A percentile compares a stretch with the other conserved stretches of the same genome.
phyloP scores from a whole-genome alignment of 2,113 vertebrate genomes.

The Gracilinanus agilis region DNA sequence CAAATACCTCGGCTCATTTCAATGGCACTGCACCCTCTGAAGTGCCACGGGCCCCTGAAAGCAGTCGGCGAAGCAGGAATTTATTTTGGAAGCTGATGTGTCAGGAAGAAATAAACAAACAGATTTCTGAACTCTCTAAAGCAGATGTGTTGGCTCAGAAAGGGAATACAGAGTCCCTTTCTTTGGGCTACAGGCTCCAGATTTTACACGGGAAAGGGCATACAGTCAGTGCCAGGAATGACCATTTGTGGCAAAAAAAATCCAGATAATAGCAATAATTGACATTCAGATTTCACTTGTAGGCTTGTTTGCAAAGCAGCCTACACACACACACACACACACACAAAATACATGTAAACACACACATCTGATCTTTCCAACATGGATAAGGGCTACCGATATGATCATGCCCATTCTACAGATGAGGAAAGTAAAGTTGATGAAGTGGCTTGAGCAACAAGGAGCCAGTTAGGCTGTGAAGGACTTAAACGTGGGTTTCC shows the following conservation, averaged over 20 bases:
- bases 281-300: background rate
- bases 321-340: too few species aligned
- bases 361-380: background rate
- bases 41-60: background rate
- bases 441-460: background rate
- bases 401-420: background rate
- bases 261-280: background rate
- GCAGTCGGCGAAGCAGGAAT: background rate
- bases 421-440: background rate
- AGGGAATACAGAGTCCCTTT: background rate
- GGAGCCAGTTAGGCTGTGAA: background rate
- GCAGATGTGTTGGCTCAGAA: background rate
- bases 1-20: slow-evolving; percentile 1
- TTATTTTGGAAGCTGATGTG: background rate
- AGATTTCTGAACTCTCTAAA: background rate
- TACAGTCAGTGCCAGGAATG: background rate
- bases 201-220: background rate
- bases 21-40: background rate
- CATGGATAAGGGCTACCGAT: background rate
- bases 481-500: background rate
- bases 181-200: background rate
- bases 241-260: background rate
- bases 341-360: background rate
- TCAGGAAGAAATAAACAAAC: background rate
- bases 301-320: background rate